phyloP scores from a whole-genome alignment of 2,888 invertebrate genomes.

The Chrysolina americana region DNA sequence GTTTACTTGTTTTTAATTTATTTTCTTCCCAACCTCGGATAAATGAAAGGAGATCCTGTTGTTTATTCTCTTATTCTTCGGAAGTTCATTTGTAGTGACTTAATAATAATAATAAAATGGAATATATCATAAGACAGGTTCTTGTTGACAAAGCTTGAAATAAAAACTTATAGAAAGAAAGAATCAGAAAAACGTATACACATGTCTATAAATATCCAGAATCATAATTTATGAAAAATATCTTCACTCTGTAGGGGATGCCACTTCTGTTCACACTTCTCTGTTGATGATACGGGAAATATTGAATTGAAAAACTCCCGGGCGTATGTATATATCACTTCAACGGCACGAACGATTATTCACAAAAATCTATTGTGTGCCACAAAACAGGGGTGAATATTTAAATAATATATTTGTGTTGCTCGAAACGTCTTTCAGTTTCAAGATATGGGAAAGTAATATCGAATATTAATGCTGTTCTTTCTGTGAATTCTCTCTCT shows the following conservation, averaged over 20 bases:
- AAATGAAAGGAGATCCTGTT: too few species aligned
- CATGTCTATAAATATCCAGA: neutral
- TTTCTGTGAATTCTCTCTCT: neutral
- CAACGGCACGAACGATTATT: conserved; percentile 58
- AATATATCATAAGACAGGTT: too few species aligned
- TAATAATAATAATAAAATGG: too few species aligned
- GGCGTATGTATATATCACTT: conserved; percentile 43
- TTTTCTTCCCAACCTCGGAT: too few species aligned
- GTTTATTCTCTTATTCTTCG: too few species aligned
- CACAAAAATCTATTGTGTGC: conserved; percentile 55
- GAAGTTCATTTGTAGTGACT: too few species aligned
- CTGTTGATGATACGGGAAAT: neutral
- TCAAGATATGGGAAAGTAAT: neutral
- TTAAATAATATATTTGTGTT: conserved; percentile 57
- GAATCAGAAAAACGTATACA: too few species aligned
- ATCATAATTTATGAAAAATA: neutral
- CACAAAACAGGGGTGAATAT: conserved; percentile 56
- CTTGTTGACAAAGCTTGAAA: too few species aligned
- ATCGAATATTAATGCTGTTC: conserved; percentile 6
- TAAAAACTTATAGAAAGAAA: too few species aligned
- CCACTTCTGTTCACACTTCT: neutral
- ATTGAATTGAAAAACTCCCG: conserved; percentile 31
- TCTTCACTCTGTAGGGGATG: neutral
- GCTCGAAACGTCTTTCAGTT: conserved; percentile 6
- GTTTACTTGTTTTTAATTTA: too few species aligned